Conservation (phyloP, 2,113 vertebrate genomes). For the Chaenocephalus aceratus region DNA sequence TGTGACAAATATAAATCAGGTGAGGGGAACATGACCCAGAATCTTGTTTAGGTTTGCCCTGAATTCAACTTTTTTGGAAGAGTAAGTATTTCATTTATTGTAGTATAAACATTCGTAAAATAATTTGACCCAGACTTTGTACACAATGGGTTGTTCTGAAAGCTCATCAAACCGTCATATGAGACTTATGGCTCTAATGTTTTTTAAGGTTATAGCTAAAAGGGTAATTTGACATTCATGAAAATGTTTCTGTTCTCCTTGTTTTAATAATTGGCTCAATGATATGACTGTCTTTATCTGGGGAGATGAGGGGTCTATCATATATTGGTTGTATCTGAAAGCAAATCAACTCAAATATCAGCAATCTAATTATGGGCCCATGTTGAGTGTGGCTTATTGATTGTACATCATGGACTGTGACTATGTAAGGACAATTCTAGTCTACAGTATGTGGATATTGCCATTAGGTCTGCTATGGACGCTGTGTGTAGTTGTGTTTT, state of each 20-base stretch:
- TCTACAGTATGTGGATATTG: neutral
- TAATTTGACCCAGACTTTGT: neutral
- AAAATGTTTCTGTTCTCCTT: neutral
- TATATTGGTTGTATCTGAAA: neutral
- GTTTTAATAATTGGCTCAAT: neutral
- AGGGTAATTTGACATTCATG: neutral
- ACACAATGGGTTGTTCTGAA: neutral
- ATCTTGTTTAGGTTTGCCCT: neutral
- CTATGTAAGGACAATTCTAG: neutral
- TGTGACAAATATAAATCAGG: conserved; percentile 1
- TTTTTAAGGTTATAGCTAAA: neutral
- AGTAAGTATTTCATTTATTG: neutral
- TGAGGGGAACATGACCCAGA: neutral
- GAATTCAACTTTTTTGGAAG: neutral
- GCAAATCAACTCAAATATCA: neutral
- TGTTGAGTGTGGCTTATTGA: neutral
- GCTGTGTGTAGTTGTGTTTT: neutral
- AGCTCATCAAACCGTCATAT: neutral
- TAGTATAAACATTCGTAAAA: neutral
- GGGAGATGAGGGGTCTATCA: neutral
- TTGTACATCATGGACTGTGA: neutral
- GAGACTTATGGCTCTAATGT: neutral
- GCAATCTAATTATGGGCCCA: neutral
- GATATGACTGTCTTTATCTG: neutral
- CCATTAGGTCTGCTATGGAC: neutral